Percentiles rank a stretch among this genome's conserved stretches.
These are phyloP conservation scores for Euzetes globulus DNA, from an alignment of 2,888 invertebrate species.

Conservation along the genomic window DNA sequence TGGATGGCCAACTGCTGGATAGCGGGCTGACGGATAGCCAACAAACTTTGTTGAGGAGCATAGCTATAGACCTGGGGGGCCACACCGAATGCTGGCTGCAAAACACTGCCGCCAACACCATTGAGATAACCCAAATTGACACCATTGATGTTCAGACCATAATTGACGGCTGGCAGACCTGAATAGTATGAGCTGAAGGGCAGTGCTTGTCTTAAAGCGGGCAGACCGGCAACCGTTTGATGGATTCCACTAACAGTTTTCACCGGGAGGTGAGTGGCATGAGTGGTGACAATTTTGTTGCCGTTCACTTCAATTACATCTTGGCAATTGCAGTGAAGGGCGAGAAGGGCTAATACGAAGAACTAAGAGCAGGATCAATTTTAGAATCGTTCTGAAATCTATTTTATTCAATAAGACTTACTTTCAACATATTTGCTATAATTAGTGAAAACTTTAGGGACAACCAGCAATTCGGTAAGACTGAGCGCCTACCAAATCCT, in stretches of 20 bases:
- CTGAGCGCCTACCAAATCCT: no score
- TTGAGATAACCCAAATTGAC: no score
- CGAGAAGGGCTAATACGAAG: not conserved
- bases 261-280: not conserved
- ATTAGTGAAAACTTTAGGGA: no score
- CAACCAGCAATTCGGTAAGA: no score
- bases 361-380: not conserved
- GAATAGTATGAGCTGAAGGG: no score
- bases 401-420: not conserved
- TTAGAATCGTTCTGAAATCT: not conserved
- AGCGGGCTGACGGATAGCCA: not conserved
- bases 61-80: not conserved
- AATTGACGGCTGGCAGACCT: no score
- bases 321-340: constrained; percentile 10
- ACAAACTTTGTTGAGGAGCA: not conserved
- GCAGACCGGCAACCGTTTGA: no score
- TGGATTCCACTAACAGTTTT: not conserved
- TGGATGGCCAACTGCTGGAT: no score
- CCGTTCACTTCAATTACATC: not conserved
- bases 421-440: constrained; percentile 16
- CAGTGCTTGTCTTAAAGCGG: not conserved
- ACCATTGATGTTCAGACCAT: no score
- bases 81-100: not conserved
- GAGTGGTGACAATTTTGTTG: not conserved
- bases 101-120: not conserved